Conservation (phyloP, 2,113 vertebrate genomes). For the Myotis lucifugus region DNA sequence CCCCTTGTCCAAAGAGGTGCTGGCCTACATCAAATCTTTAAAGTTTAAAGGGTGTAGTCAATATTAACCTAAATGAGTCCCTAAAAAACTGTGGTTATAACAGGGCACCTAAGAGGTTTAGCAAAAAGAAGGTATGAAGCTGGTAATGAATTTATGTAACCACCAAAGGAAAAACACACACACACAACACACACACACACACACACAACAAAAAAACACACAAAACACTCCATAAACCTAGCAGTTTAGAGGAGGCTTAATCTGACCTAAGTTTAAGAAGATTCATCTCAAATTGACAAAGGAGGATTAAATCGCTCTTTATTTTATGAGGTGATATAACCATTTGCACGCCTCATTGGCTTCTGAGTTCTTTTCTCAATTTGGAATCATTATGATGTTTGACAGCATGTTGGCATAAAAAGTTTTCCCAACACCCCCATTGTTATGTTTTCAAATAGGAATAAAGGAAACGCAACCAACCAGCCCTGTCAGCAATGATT, state of each 20-base stretch:
- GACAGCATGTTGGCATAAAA: not conserved
- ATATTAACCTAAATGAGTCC: not conserved
- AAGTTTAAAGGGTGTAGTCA: not conserved
- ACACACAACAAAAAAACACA: no score
- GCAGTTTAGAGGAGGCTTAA: not conserved
- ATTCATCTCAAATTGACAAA: not conserved
- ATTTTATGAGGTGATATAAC: not conserved
- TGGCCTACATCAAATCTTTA: not conserved
- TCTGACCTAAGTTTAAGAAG: not conserved
- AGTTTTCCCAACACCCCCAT: not conserved
- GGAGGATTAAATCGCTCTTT: not conserved
- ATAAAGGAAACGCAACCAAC: not conserved
- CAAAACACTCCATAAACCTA: not conserved
- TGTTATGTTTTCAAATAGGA: not conserved
- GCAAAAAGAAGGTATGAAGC: not conserved
- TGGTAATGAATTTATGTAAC: not conserved
- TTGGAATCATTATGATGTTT: not conserved
- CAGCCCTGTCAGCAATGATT: conserved; percentile 48
- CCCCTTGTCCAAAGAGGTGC: not conserved
- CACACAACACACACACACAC: not conserved
- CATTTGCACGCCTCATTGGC: not conserved
- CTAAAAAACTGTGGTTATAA: not conserved
- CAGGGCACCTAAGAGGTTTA: not conserved
- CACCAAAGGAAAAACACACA: not conserved
- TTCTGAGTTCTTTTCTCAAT: not conserved